These are phyloP conservation scores for Nasonia vitripennis DNA, from an alignment of 1,140 invertebrate genomes.

Conservation along the genomic window DNA sequence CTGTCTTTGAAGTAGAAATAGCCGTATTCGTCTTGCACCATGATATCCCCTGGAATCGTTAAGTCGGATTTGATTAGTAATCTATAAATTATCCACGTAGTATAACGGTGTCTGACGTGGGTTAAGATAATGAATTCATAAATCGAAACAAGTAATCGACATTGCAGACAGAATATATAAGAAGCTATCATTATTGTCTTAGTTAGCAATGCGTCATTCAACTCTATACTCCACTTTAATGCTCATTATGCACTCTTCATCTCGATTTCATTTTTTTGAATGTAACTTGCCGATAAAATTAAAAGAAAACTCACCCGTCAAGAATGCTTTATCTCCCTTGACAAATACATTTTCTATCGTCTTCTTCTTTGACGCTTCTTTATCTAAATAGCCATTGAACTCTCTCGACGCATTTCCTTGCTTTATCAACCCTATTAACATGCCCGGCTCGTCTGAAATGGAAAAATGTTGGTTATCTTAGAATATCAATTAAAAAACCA, in stretches of 20 bases:
- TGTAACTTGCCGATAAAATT: slow-evolving; percentile 1
- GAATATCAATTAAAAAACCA: slow-evolving; percentile 35
- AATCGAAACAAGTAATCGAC: too few relatives aligned
- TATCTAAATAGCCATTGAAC: slow-evolving; percentile 81
- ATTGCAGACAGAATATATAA: too few relatives aligned
- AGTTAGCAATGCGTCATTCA: too few relatives aligned
- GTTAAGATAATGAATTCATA: too few relatives aligned
- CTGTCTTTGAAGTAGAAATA: slow-evolving; percentile 87
- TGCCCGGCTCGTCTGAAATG: slow-evolving; percentile 82
- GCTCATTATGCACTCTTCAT: background rate
- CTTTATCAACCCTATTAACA: slow-evolving; percentile 85
- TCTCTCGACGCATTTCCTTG: slow-evolving; percentile 74
- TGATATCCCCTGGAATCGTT: slow-evolving; percentile 79
- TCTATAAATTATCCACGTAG: background rate
- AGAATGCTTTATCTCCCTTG: slow-evolving; percentile 83
- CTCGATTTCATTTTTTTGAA: background rate
- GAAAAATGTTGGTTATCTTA: slow-evolving; percentile 27
- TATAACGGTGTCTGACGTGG: background rate
- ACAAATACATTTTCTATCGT: slow-evolving; percentile 82
- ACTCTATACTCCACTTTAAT: too few relatives aligned
- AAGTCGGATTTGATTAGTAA: background rate
- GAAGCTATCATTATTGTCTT: too few relatives aligned
- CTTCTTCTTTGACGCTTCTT: slow-evolving; percentile 83
- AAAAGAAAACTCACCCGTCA: slow-evolving; percentile 76
- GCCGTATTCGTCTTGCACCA: slow-evolving; percentile 83